Conservation (phyloP, 1,140 invertebrate genomes). For the Bombus cullumanus region DNA sequence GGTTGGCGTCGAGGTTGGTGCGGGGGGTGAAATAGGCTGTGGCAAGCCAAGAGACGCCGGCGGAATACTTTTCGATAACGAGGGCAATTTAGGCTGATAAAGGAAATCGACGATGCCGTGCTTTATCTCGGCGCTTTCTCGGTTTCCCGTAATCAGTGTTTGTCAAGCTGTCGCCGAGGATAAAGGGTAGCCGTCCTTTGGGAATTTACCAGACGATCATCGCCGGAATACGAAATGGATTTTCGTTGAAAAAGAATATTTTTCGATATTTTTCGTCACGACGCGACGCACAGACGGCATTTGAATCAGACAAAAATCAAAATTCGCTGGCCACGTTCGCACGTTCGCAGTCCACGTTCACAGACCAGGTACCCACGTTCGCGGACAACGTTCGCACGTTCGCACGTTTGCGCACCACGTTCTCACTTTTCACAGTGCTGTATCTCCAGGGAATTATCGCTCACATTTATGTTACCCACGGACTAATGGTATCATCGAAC, state of each 20-base stretch:
- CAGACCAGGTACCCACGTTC: too few species aligned
- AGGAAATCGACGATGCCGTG: conserved; percentile 44
- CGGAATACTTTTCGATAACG: conserved; percentile 38
- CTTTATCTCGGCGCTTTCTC: conserved; percentile 37
- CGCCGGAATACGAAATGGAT: not conserved
- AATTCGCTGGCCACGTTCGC: too few species aligned
- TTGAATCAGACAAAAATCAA: too few species aligned
- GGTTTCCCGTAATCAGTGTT: conserved; percentile 47
- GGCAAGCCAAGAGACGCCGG: not conserved
- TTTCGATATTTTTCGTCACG: too few species aligned
- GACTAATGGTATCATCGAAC: too few species aligned
- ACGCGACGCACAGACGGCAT: too few species aligned
- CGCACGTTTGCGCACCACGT: too few species aligned
- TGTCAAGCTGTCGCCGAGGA: conserved; percentile 43
- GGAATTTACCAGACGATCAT: conserved; percentile 9
- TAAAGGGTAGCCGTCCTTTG: not conserved
- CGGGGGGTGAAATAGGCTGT: not conserved
- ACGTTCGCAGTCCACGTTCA: too few species aligned
- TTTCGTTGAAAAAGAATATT: not conserved
- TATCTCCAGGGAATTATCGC: too few species aligned
- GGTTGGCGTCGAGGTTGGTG: not conserved
- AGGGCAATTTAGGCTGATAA: conserved; percentile 51
- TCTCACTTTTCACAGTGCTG: too few species aligned
- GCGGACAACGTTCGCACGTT: too few species aligned
- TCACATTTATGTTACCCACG: too few species aligned